Percentiles rank a stretch among this genome's conserved stretches.
phyloP scores from a whole-genome alignment of 2,113 vertebrate species.

The Glaucomys volans region DNA sequence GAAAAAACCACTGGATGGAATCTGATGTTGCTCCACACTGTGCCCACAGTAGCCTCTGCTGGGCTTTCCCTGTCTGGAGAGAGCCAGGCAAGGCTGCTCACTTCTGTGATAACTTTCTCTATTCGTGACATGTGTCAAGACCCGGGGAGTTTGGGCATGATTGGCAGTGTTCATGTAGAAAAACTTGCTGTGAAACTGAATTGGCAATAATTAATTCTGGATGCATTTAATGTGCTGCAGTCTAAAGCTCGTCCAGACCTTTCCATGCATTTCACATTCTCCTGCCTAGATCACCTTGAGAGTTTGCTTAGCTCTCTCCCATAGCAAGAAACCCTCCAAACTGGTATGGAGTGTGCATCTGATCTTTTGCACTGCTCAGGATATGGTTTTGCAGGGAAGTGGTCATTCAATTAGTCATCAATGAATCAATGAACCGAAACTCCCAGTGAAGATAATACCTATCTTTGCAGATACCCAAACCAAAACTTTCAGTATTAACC shows the following conservation, averaged over 20 bases:
- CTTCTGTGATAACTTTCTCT: constrained; percentile 11
- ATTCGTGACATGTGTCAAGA: constrained; percentile 55
- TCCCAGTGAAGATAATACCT: fast-evolving
- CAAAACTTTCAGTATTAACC: not conserved
- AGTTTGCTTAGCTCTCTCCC: not conserved
- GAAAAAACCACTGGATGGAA: not conserved
- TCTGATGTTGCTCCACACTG: not conserved
- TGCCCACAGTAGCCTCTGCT: not conserved
- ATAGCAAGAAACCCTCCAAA: not conserved
- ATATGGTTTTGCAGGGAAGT: not conserved
- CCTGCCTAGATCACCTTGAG: not conserved
- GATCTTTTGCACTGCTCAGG: not conserved
- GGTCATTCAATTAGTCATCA: not conserved
- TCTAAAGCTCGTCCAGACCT: not conserved
- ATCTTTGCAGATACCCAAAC: not conserved
- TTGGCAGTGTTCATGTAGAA: not conserved
- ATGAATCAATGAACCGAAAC: not conserved
- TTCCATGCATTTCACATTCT: not conserved
- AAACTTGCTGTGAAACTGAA: not conserved
- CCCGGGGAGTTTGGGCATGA: not conserved
- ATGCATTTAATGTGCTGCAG: not conserved
- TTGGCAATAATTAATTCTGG: not conserved
- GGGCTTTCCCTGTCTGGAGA: not conserved
- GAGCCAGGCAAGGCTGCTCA: not conserved
- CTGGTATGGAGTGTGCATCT: fast-evolving